Evolutionary conservation across 2,888 invertebrate genomes (phyloP).

Genomic region (Dioctria linearis): DNA sequence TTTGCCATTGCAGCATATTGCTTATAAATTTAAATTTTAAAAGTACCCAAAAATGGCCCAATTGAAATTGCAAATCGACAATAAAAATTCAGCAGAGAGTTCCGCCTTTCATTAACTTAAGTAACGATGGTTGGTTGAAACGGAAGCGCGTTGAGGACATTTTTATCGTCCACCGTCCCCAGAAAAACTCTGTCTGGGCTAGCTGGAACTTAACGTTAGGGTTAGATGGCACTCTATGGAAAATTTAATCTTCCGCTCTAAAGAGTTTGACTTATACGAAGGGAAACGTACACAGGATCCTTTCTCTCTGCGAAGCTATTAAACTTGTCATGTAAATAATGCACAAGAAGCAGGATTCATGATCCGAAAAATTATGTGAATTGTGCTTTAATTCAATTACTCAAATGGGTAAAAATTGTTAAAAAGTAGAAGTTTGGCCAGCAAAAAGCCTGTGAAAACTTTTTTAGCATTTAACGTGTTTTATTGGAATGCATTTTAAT

Average conservation of each 20-base stretch:
- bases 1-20: slow-evolving; percentile 5
- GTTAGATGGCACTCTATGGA: slow-evolving; percentile 30
- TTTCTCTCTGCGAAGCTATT: slow-evolving; percentile 28
- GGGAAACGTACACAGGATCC: neutral
- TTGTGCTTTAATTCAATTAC: slow-evolving; percentile 41
- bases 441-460: too few species aligned
- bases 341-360: slow-evolving; percentile 22
- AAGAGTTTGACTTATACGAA: slow-evolving; percentile 34
- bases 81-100: slow-evolving; percentile 27
- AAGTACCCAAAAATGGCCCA: neutral
- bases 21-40: slow-evolving; percentile 38
- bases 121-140: slow-evolving; percentile 32
- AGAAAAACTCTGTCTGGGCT: slow-evolving; percentile 20
- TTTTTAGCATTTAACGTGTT: too few species aligned
- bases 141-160: slow-evolving; percentile 44
- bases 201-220: neutral
- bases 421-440: neutral
- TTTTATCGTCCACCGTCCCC: slow-evolving; percentile 16
- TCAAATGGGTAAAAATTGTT: slow-evolving; percentile 14
- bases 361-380: slow-evolving; percentile 47
- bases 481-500: too few species aligned
- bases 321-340: slow-evolving; percentile 30
- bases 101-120: slow-evolving; percentile 46
- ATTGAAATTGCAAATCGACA: slow-evolving; percentile 40
- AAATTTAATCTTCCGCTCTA: slow-evolving; percentile 52